These are phyloP conservation scores for Himalopsyche tibetana DNA, from an alignment of 2,888 invertebrate genomes.

Conservation along the genomic window DNA sequence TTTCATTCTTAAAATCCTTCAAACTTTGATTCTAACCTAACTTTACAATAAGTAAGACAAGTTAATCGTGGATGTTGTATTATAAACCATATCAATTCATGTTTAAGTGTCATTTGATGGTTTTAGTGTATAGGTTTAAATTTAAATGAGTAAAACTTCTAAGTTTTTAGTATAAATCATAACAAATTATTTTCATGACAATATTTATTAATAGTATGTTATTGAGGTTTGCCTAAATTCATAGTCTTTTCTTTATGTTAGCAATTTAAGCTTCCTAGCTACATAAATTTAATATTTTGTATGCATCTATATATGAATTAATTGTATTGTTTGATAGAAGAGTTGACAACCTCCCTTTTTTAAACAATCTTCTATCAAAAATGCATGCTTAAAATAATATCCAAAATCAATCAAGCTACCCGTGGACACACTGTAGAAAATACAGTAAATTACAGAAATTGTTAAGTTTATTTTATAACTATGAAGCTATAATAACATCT, in stretches of 20 bases:
- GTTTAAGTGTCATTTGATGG: conserved; percentile 8
- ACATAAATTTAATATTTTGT: conserved; percentile 19
- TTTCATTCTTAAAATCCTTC: too few species aligned
- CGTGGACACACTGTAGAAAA: too few species aligned
- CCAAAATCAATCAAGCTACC: not conserved
- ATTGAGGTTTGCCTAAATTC: conserved; percentile 34
- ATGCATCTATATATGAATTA: conserved; percentile 27
- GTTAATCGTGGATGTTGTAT: conserved; percentile 18
- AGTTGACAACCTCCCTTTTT: conserved; percentile 11
- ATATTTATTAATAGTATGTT: conserved; percentile 36
- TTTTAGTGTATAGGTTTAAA: conserved; percentile 22
- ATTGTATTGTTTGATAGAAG: conserved; percentile 18
- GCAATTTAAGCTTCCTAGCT: conserved; percentile 11
- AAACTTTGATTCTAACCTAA: not conserved
- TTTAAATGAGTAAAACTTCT: not conserved
- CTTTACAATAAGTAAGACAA: not conserved
- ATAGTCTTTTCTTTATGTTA: conserved; percentile 29
- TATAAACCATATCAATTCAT: conserved; percentile 16
- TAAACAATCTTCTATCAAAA: conserved; percentile 22
- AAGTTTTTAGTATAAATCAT: conserved; percentile 19
- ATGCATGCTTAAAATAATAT: conserved; percentile 28
- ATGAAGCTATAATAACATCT: too few species aligned
- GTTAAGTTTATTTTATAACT: too few species aligned
- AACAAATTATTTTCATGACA: conserved; percentile 38
- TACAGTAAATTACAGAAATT: too few species aligned